phyloP scores from a whole-genome alignment of 2,113 vertebrate species.

The Actinemys pallida region DNA sequence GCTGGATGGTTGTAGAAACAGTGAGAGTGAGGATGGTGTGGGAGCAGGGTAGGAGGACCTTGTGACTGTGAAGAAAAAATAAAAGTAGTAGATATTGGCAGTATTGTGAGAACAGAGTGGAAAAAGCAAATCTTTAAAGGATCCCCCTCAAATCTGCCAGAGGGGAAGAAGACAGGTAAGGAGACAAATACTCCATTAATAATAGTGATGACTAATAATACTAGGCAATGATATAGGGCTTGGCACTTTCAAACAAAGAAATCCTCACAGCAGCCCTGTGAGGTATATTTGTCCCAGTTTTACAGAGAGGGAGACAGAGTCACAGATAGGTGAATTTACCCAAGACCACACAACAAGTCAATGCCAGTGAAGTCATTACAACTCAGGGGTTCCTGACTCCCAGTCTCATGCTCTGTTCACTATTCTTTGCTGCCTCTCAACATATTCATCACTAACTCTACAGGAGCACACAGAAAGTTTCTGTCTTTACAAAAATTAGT shows the following conservation, averaged over 20 bases:
- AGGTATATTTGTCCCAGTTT: neutral
- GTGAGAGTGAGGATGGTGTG: neutral
- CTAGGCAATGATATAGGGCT: accelerated
- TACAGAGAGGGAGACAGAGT: neutral
- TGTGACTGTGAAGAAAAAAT: neutral
- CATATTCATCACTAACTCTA: accelerated
- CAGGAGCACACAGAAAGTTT: neutral
- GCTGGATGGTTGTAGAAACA: neutral
- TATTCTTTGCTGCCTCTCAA: neutral
- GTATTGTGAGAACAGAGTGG: accelerated
- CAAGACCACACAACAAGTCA: neutral
- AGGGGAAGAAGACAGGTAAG: neutral
- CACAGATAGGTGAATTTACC: neutral
- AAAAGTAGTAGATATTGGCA: neutral
- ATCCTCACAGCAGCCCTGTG: neutral
- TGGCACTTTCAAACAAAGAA: neutral
- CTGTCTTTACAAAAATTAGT: neutral
- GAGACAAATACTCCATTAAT: neutral
- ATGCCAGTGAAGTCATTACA: accelerated
- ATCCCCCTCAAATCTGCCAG: neutral
- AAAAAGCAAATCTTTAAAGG: neutral
- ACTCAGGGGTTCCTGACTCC: accelerated
- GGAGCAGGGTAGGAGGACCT: neutral
- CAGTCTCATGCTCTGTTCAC: accelerated
- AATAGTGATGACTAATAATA: neutral